Base-by-base conservation (phyloP, 2,888 invertebrate genomes). In the Silvanus unidentatus region DNA sequence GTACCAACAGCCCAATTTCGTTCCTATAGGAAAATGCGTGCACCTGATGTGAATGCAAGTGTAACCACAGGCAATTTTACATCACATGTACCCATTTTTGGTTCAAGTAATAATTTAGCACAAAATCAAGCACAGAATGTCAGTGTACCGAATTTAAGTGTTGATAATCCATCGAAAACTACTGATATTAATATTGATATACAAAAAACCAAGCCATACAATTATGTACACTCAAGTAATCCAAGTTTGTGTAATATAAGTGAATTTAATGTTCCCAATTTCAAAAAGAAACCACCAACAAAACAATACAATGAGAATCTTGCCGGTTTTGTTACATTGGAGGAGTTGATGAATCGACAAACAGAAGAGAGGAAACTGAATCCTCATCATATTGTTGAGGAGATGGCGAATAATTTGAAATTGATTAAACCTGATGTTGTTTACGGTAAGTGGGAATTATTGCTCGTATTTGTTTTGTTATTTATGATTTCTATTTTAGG, bases 1-100 rank as follows among this genome's bases (percentile, higher is more conserved):
- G 84, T 86, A 36, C 86, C 87, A 22, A 87, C 88, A 1, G 85
- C 86, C 36, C 86, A 87, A 63, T 87, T 85, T 71, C 77, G 86
- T 54, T 87, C 85, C 60, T 85, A 85, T 63, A 73, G 86, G 58
- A 80, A 83, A 63, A 81, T 81, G 10, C 61, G 74, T 59, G 58
- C 74, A 59, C 54, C 66, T 61, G 52, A 72, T 68, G 61, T 72
- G 32, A 49, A 58, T 1, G 59, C 53, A n/a, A 70, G 70, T 43
- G 61, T 69, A 5, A 66, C 69, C 2, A 71, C 70, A 0, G 72
- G 70, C 2, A 72, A 71, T 54, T 72, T 71, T 41, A 72, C 71
- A 3, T 72, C 70, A 1, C 72, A 72, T 50, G 67, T 72, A 38
- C 66, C 69, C 4, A 62, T 68, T 39, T 71, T 69, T 46, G 12